Evolutionary conservation across 2,888 invertebrate genomes (phyloP).

Genomic region (Aspidiotus destructor): DNA sequence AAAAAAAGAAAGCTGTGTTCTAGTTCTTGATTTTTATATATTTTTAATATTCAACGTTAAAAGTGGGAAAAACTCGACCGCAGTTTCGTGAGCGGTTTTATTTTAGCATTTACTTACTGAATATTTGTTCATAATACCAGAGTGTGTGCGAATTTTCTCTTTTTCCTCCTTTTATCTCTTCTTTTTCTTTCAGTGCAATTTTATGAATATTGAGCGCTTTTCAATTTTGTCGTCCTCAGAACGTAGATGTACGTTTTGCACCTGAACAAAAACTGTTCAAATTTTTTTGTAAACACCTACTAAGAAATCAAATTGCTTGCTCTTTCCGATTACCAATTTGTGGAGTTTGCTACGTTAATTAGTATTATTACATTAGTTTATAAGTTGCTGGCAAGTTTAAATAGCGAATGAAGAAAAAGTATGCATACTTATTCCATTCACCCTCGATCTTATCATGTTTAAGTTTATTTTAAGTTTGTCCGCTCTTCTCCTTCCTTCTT

Average conservation of each 20-base stretch:
- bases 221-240: background rate
- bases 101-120: background rate
- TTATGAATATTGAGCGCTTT: background rate
- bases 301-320: background rate
- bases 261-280: background rate
- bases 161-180: background rate
- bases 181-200: slow-evolving; percentile 3
- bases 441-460: too few species aligned
- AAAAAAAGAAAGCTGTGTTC: background rate
- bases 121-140: background rate
- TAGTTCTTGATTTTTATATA: slow-evolving; percentile 5
- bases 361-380: too few species aligned
- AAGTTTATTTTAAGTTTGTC: too few species aligned
- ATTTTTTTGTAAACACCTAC: background rate
- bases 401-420: too few species aligned
- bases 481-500: too few species aligned
- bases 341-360: background rate
- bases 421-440: too few species aligned
- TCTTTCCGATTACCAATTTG: background rate
- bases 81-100: too few species aligned
- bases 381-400: too few species aligned
- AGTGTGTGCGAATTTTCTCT: background rate
- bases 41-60: background rate
- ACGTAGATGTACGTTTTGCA: background rate
- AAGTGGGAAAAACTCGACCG: background rate